A percentile compares a stretch with the other conserved stretches of the same genome.
phyloP scores from a whole-genome alignment of 1,140 invertebrate genomes.

The Lethocerus indicus region DNA sequence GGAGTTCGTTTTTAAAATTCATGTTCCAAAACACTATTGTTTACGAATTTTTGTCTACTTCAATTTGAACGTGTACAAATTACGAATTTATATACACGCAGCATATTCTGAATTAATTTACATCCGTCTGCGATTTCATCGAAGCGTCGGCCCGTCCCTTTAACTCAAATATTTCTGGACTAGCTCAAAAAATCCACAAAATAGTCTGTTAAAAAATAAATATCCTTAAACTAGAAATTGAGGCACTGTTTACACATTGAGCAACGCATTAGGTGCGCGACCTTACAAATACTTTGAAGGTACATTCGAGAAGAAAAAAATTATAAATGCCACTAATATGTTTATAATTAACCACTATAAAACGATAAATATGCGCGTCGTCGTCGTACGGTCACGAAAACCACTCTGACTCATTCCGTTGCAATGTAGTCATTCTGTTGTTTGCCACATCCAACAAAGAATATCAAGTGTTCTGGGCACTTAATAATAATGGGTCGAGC shows the following conservation, averaged over 20 bases:
- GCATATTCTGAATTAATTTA: too few relatives aligned
- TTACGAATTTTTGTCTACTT: background rate
- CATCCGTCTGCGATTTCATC: too few relatives aligned
- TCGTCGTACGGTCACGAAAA: background rate
- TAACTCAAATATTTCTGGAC: slow-evolving; percentile 3
- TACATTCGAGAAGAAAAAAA: slow-evolving; percentile 8
- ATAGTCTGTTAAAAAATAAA: slow-evolving; percentile 5
- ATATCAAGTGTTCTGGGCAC: background rate
- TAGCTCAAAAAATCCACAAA: slow-evolving; percentile 10
- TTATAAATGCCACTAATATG: slow-evolving; percentile 1
- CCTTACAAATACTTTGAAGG: slow-evolving; percentile 12
- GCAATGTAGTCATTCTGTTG: background rate
- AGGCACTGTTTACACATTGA: slow-evolving; percentile 16
- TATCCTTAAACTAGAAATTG: slow-evolving; percentile 5
- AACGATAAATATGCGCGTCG: background rate
- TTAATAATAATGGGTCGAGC: background rate
- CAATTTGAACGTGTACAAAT: background rate
- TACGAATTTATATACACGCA: background rate
- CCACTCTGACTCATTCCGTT: background rate
- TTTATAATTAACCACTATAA: slow-evolving; percentile 1
- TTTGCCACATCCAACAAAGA: background rate
- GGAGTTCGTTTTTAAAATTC: background rate
- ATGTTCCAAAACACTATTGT: slow-evolving; percentile 3
- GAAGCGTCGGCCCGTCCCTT: too few relatives aligned
- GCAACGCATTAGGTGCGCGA: slow-evolving; percentile 15